Evolutionary conservation across 1,140 invertebrate species (phyloP), one percentile per base, ranked within the genome.

Genomic region (Sarcophaga bullata): DNA sequence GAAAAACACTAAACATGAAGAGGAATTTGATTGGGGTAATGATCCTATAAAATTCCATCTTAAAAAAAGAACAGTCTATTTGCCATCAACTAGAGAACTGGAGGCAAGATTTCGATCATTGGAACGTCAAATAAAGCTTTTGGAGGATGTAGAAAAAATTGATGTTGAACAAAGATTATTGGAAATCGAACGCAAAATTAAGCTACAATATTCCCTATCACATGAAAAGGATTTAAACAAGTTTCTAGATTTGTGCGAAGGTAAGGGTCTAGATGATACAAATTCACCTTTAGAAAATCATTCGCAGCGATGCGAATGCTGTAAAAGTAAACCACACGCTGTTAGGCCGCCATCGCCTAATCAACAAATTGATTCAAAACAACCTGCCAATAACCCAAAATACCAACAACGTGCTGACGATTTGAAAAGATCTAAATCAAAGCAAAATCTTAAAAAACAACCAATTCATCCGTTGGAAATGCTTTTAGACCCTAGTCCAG

Each of bases 71-170:
- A 89, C 88, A 0, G 88, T 84, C 4, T 85, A 89, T 83, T 49
- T 89, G 19, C 88, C 88, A 1, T 89, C 88, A 46, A 89, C 88
- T 8, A 89, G 88, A 13, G 88, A 89, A 72, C 73, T 89, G 0
- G 88, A 88, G 73, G 85, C 88, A 1, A 87, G 88, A 3, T 89
- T 89, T 52, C 85, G 88, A 1, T 89, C 88, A 6, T 48, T 89
- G 4, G 88, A 89, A 73, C 84, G 88, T 1, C 88, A 89, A 80
- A 89, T 89, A 0, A 89, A 87, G 62, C 82, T 89, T 5, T 86
- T 89, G 0, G 88, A 89, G 80, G 88, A 89, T 84, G 88, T 89
- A 11, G 88, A 89, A 25, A 89, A 89, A 37, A 89, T 89, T 17
- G 88, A 89, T 84, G 88, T 89, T 11, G 88, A 89, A 81, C 86